Base-by-base conservation (phyloP, 2,113 vertebrate species). In the Alethe diademata region DNA sequence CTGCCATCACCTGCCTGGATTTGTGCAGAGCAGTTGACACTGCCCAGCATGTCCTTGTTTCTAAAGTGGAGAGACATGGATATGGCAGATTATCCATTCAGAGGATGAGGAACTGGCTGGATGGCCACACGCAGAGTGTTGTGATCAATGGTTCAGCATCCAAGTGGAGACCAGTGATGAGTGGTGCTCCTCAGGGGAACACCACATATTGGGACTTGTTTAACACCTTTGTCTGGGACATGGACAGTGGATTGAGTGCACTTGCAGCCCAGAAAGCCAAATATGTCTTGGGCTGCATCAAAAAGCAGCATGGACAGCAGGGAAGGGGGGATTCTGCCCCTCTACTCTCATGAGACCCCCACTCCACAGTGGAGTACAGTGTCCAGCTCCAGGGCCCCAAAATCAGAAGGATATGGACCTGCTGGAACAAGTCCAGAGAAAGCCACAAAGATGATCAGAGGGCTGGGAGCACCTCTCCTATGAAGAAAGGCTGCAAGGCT, bases 1-100 rank as follows among this genome's bases (percentile, higher is more conserved):
- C 60, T 29, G 50, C 25, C 35, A 40, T 3, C 42, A 50, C 11
- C 19, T 35, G 4, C 25, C 20, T 57, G 51, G 19, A 40, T 66
- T 75, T 42, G 51, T 31, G 43, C 53, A 86, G 25, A 57, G 31
- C 20, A 31, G 25, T 31, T 35, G n/a, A 35, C 61, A 14, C 19
- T 50, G 35, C 35, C 17, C 0, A 0, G 16, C 12, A 24, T 5
- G 0, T 17, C 31, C 25, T 58, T 31, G 25, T 50, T 42, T 25
- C 35, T 66, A 42, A 25, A 26, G 19, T 74, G 70, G 42, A 31
- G 51, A 42, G 45, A 12, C 20, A 20, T 31, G 33, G 53, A 3
- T 31, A 14, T 33, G 43, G 25, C 14, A 43, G 31, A 36, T 43
- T 67, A 14, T 22, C 25, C 25, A 36, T 25, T 14, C 22, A 35